Evolutionary conservation across 2,888 invertebrate genomes (phyloP), one percentile per base, ranked within the genome.

Genomic region (Archips xylosteana): DNA sequence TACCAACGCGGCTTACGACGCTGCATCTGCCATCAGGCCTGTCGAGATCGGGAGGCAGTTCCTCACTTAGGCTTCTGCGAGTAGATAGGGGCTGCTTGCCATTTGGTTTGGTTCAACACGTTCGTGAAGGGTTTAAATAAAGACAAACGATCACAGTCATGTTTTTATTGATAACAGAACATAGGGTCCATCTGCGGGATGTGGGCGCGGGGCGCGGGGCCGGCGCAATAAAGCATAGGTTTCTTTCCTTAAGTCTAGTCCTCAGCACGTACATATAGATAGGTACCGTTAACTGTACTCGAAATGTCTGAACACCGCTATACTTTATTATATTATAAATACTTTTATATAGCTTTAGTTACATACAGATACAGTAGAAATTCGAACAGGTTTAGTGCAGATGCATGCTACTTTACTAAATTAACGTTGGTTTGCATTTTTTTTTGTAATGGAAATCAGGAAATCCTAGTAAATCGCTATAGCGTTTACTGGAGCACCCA

Each of bases 121-220:
- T 8, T 47, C 2, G 12, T 32, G 49, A 23, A 10, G 45, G 47
- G n/a, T 72, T 45, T 42, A 71, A 78, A 77, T 80, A 75, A 68
- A 77, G 76, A 76, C 78, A 71, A 66, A 12, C 47, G 63, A 47
- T 79, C 75, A 84, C 82, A 83, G 80, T 89, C 81, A 88, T 86
- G 83, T 80, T 87, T 82, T 92, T 91, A 91, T 91, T 91, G 83
- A 88, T 87, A 92, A 92, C 91, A 90, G 82, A 91, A 91, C 89
- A 82, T 82, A 85, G 83, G 85, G 85, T 83, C 80, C 84, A 82
- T 77, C 82, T 79, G 81, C 79, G 76, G 75, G 71, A 77, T 12
- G 49, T 3, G 23, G 23, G 23, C 23, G 23, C 51, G 6, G 49
- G 63, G 63, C 47, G 12, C 63, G 49, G 47, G 47, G 34, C 63